Evolutionary conservation across 2,888 invertebrate genomes (phyloP).

Genomic region (Tyria jacobaeae): DNA sequence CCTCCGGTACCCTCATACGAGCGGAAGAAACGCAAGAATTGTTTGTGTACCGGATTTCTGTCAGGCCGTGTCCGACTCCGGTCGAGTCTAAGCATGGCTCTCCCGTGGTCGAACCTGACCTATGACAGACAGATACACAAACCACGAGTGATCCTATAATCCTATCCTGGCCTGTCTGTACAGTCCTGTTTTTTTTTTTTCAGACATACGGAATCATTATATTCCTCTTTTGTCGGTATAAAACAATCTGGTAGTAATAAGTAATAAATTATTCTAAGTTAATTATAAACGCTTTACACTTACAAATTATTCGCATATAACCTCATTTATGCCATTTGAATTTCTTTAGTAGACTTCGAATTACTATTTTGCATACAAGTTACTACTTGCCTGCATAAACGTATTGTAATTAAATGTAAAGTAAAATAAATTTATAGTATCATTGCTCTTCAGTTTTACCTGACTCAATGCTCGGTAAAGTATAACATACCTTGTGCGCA

Average conservation of each 20-base stretch:
- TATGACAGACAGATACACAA: background rate
- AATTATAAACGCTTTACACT: background rate
- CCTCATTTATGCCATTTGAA: background rate
- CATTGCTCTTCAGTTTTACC: background rate
- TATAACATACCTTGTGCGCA: too few relatives aligned
- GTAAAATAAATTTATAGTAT: background rate
- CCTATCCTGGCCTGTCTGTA: too few relatives aligned
- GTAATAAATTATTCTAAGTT: background rate
- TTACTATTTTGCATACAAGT: slow-evolving; percentile 6
- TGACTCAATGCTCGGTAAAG: too few relatives aligned
- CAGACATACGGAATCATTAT: too few relatives aligned
- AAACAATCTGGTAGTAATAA: too few relatives aligned
- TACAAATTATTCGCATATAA: background rate
- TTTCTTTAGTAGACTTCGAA: slow-evolving; percentile 2
- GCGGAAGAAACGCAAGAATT: too few relatives aligned
- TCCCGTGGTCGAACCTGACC: too few relatives aligned
- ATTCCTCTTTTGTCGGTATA: background rate
- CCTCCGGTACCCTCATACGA: too few relatives aligned
- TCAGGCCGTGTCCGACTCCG: too few relatives aligned
- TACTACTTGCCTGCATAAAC: background rate
- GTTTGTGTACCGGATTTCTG: too few relatives aligned
- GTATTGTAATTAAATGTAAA: background rate
- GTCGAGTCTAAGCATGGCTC: too few relatives aligned
- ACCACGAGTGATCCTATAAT: background rate
- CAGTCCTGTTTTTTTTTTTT: too few relatives aligned